Evolutionary conservation across 92 coral and sea anemone species (phyloP).

Genomic region (Chrysogorgia sp.): DNA sequence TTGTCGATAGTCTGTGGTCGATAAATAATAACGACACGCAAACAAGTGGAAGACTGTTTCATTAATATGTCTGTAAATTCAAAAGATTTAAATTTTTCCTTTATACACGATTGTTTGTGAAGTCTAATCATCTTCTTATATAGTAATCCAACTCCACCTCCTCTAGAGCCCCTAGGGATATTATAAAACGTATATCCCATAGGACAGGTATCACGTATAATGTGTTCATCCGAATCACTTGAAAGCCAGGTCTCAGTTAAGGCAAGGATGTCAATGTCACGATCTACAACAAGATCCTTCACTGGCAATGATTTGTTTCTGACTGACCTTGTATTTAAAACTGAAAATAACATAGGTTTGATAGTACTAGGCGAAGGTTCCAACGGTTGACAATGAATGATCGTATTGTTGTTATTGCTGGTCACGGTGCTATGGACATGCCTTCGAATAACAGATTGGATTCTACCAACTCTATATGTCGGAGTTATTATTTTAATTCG

Average conservation of each 20-base stretch:
- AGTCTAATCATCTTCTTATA: neutral
- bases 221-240: conserved; percentile 34
- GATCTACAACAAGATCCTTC: neutral
- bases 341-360: conserved; percentile 36
- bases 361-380: conserved; percentile 24
- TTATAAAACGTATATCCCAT: conserved; percentile 37
- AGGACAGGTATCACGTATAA: conserved; percentile 52
- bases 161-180: conserved; percentile 51
- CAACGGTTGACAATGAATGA: conserved; percentile 21
- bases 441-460: conserved; percentile 12
- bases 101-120: neutral
- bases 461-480: too few relatives aligned
- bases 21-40: too few relatives aligned
- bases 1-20: too few relatives aligned
- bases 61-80: too few relatives aligned
- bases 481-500: too few relatives aligned
- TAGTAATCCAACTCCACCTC: conserved; percentile 50
- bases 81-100: too few relatives aligned
- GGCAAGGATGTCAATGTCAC: conserved; percentile 30
- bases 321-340: conserved; percentile 17
- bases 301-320: conserved; percentile 22
- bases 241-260: conserved; percentile 52
- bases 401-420: conserved; percentile 1
- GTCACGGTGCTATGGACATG: conserved; percentile 22
- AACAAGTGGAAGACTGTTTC: too few relatives aligned